Evolutionary conservation across 30 jellyfish, hydroid and myxozoan genomes (phyloP).

Genomic region (Turritopsis rubra): DNA sequence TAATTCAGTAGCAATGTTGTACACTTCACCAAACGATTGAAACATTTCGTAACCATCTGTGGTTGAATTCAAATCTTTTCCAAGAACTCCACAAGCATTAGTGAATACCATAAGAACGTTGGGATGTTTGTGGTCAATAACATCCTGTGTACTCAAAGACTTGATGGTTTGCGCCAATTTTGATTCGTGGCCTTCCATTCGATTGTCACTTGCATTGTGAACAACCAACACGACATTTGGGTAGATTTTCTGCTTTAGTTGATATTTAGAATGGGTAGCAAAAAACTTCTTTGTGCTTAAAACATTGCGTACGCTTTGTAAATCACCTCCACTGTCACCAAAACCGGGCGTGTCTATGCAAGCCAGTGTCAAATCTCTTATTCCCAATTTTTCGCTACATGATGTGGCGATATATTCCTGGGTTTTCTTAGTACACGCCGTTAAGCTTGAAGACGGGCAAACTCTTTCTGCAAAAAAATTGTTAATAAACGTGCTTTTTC

Average conservation of each 20-base stretch:
- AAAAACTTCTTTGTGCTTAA: neutral
- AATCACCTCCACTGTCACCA: neutral
- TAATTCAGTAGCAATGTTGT: neutral
- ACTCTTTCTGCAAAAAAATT: neutral
- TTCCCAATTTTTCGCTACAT: neutral
- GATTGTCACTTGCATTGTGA: neutral
- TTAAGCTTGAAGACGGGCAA: neutral
- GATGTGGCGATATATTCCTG: neutral
- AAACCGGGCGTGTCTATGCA: conserved; percentile 1
- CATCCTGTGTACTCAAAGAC: neutral
- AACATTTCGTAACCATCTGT: neutral
- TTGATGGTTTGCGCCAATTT: neutral
- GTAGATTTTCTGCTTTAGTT: neutral
- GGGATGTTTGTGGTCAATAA: neutral
- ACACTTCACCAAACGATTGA: neutral
- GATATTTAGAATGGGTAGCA: neutral
- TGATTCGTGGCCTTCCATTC: conserved; percentile 13
- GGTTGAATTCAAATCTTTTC: neutral
- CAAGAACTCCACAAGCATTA: neutral
- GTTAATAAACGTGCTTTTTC: conserved; percentile 16
- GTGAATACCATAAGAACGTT: conserved; percentile 1
- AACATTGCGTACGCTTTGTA: conserved; percentile 1
- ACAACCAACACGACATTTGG: conserved; percentile 1
- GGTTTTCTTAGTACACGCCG: neutral
- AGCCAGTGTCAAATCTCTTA: neutral